Evolutionary conservation across 2,113 vertebrate species (phyloP), one percentile per base, ranked within the genome.

Genomic region (Cepphus grylle): DNA sequence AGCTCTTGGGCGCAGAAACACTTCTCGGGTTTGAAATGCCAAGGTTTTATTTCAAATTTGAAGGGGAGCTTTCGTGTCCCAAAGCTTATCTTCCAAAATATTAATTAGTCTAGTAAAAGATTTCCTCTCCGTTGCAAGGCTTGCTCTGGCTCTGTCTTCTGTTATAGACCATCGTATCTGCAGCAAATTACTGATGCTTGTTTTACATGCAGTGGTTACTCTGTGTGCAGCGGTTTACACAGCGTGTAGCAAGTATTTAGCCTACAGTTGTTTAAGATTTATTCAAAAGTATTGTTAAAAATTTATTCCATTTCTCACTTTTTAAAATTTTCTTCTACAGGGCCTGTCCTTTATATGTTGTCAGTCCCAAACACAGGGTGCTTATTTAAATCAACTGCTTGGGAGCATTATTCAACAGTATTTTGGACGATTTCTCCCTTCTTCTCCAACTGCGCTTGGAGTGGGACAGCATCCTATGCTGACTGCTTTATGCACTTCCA

Each of bases 401-500:
- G 98, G 98, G 72, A 98, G 95, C 66, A 98, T 99, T 38, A 97
- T 98, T 93, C 97, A 93, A 25, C 99, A 99, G 43, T 99, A 99
- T 91, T 98, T 99, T 84, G 98, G 99, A n/a, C 98, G 99, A 17
- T 99, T 99, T 95, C 99, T 99, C 55, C 98, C 99, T 23, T 82
- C 98, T 34, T 97, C 99, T 2, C 98, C 98, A 0, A 96, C 97
- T 6, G 30, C 27, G 6, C 94, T 95, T 29, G 62, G 91, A 69
- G 81, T 98, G 1, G 97, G 98, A 55, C 99, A 99, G 86, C 99
- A 99, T 95, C 99, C 99, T 3, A 91, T 99, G 96, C 97, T 99
- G 79, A 92, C 98, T 71, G 98, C 98, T 21, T 81, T 99, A 7
- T 98, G 98, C 67, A 98, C 98, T 73, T 97, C 98, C 72, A 91